phyloP scores from a whole-genome alignment of 2,113 vertebrate species.

The Hucho hucho region DNA sequence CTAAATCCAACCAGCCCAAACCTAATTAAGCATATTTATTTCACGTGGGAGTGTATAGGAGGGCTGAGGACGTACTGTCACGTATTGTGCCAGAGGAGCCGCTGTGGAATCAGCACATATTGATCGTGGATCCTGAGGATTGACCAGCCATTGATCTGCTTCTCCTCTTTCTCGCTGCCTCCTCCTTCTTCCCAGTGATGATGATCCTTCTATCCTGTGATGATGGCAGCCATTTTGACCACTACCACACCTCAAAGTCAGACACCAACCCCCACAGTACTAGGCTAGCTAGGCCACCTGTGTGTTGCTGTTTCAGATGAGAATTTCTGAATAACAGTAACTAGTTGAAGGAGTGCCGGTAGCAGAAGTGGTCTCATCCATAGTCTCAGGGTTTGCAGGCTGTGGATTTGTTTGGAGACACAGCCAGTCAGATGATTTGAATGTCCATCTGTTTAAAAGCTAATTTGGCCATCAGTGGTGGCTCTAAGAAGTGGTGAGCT shows the following conservation, averaged over 20 bases:
- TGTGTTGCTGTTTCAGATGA: not conserved
- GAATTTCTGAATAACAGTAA: not conserved
- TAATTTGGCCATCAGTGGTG: not conserved
- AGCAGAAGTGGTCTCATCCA: not conserved
- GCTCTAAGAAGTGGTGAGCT: too few species aligned
- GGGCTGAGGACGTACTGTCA: not conserved
- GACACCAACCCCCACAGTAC: not conserved
- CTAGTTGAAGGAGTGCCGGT: not conserved
- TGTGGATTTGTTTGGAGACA: not conserved
- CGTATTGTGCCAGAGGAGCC: not conserved
- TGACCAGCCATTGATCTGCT: slow-evolving; percentile 15
- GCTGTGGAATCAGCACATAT: slow-evolving; percentile 24
- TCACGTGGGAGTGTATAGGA: not conserved
- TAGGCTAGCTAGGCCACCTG: not conserved
- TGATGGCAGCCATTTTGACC: not conserved
- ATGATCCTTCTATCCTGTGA: not conserved
- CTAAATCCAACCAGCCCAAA: not conserved
- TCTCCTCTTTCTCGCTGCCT: not conserved
- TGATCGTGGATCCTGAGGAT: not conserved
- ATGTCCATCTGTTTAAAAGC: not conserved
- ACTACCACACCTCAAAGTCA: not conserved
- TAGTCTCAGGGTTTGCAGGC: not conserved
- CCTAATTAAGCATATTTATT: slow-evolving; percentile 5
- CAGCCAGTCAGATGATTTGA: not conserved
- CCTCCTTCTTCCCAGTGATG: too few species aligned